Conservation (phyloP, 2,888 invertebrate genomes). For the Zygothrica quintamaculata region DNA sequence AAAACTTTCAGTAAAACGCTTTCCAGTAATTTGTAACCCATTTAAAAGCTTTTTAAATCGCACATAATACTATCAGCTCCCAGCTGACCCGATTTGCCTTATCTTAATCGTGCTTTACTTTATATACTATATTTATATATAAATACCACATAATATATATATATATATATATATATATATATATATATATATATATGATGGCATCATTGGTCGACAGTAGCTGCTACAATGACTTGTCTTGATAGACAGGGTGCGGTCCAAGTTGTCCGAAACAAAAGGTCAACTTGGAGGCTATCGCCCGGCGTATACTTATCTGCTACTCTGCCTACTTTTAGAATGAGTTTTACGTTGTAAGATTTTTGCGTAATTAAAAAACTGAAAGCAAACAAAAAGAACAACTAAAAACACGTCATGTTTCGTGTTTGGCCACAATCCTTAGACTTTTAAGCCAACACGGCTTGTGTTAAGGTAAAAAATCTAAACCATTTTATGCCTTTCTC, state of each 20-base stretch:
- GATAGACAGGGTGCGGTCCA: conserved; percentile 63
- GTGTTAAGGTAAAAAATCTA: conserved; percentile 26
- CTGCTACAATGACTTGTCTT: conserved; percentile 38
- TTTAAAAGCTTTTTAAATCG: too few relatives aligned
- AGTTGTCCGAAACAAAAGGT: conserved; percentile 39
- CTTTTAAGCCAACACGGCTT: not conserved
- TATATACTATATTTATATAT: conserved; percentile 8
- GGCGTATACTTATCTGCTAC: conserved; percentile 55
- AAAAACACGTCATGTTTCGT: conserved; percentile 67
- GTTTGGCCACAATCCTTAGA: conserved; percentile 50
- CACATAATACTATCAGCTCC: not conserved
- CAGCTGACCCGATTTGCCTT: conserved; percentile 24
- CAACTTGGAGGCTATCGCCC: conserved; percentile 40
- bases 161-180: too few relatives aligned
- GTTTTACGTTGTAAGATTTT: conserved; percentile 50
- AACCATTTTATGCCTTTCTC: conserved; percentile 40
- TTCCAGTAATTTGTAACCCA: too few relatives aligned
- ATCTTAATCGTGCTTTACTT: conserved; percentile 22
- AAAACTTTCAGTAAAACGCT: too few relatives aligned
- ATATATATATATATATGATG: too few relatives aligned
- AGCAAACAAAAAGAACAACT: conserved; percentile 28
- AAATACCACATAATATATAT: too few relatives aligned
- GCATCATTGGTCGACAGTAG: not conserved
- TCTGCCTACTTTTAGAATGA: not conserved
- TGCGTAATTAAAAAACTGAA: conserved; percentile 67